These are phyloP conservation scores for Limnephilus rhombicus DNA, from an alignment of 2,888 invertebrate genomes.

Conservation along the genomic window DNA sequence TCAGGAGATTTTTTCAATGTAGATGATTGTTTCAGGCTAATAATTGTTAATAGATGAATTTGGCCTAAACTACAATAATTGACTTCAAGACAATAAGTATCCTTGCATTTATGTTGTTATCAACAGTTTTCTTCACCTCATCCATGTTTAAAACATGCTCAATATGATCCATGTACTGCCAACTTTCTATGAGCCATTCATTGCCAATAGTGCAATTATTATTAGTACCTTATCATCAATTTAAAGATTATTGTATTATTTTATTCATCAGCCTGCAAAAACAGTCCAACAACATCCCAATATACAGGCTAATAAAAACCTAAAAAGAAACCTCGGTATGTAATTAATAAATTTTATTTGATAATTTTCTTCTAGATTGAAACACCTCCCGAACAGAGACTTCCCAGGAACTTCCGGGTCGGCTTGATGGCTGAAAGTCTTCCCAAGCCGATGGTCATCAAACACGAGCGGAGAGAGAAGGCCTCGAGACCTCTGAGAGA, in stretches of 20 bases:
- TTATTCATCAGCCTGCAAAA: no score
- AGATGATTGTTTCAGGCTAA: no score
- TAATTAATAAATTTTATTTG: not conserved
- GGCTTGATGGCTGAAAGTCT: conserved; percentile 59
- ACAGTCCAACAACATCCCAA: no score
- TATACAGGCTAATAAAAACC: not conserved
- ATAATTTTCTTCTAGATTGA: conserved; percentile 57
- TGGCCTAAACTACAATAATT: no score
- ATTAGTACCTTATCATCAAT: no score
- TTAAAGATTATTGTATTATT: no score
- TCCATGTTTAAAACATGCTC: no score
- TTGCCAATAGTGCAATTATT: no score
- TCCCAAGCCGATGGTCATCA: conserved; percentile 55
- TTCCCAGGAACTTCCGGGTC: conserved; percentile 60
- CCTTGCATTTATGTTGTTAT: not conserved
- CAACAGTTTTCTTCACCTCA: not conserved
- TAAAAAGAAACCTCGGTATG: not conserved
- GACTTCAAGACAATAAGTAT: no score
- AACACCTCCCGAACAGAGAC: conserved; percentile 44
- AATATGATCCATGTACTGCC: not conserved
- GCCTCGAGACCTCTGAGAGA: conserved; percentile 21
- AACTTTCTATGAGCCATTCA: not conserved
- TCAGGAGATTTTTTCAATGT: no score
- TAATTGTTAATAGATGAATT: no score
- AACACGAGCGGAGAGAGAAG: conserved; percentile 57